Evolutionary conservation across 2,888 invertebrate genomes (phyloP).

Genomic region (Harpalus rubripes): DNA sequence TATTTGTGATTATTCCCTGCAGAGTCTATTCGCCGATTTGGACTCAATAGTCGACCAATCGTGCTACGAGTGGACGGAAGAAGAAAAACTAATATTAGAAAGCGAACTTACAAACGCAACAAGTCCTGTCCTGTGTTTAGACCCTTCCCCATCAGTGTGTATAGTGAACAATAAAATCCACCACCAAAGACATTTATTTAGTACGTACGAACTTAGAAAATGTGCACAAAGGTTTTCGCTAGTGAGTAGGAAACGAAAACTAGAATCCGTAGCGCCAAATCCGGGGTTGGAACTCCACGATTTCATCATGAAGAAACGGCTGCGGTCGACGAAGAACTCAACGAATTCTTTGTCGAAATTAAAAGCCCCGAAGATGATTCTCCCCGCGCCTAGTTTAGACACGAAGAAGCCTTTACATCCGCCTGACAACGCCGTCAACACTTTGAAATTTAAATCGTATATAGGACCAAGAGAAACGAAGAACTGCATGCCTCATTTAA

Average conservation of each 20-base stretch:
- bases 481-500: slow-evolving; percentile 83
- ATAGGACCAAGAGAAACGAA: slow-evolving; percentile 76
- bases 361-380: slow-evolving; percentile 80
- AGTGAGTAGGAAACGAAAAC: slow-evolving; percentile 92
- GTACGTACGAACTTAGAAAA: slow-evolving; percentile 86
- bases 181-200: slow-evolving; percentile 86
- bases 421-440: slow-evolving; percentile 70
- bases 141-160: slow-evolving; percentile 91
- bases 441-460: slow-evolving; percentile 76
- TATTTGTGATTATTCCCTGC: background rate
- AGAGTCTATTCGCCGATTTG: slow-evolving; percentile 76
- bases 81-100: slow-evolving; percentile 89
- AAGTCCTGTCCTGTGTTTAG: slow-evolving; percentile 92
- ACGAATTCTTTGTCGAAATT: slow-evolving; percentile 83
- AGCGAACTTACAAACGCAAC: slow-evolving; percentile 92
- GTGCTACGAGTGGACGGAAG: slow-evolving; percentile 82
- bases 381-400: slow-evolving; percentile 78
- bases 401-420: slow-evolving; percentile 74
- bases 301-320: slow-evolving; percentile 81
- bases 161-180: slow-evolving; percentile 87
- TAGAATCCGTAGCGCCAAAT: slow-evolving; percentile 90
- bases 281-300: slow-evolving; percentile 89
- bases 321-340: slow-evolving; percentile 80
- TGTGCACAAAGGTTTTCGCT: slow-evolving; percentile 90
- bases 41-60: slow-evolving; percentile 75